Evolutionary conservation across 2,888 invertebrate species (phyloP).

Genomic region (Apamea monoglypha): DNA sequence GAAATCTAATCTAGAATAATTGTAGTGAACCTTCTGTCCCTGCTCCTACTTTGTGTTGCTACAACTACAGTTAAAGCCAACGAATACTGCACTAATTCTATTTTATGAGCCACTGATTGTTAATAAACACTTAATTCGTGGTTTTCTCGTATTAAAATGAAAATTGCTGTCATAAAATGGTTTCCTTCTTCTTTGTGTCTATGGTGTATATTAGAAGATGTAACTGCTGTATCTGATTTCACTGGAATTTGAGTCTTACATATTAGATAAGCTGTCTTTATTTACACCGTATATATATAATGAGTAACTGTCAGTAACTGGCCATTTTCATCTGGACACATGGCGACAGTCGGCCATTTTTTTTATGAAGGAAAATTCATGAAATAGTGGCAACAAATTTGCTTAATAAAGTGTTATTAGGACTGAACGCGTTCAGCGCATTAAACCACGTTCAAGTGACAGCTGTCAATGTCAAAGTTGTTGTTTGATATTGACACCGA

Average conservation of each 20-base stretch:
- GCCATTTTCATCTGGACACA: not conserved
- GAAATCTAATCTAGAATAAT: not conserved
- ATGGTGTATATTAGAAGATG: not conserved
- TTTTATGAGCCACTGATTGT: slow-evolving; percentile 43
- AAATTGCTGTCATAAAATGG: slow-evolving; percentile 11
- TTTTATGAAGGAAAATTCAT: not conserved
- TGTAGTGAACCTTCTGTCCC: not conserved
- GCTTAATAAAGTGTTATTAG: not conserved
- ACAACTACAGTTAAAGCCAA: slow-evolving; percentile 5
- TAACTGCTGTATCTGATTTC: not conserved
- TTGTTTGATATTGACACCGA: no score
- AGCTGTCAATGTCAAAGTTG: not conserved
- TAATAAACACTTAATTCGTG: slow-evolving; percentile 31
- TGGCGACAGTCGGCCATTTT: not conserved
- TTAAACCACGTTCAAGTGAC: not conserved
- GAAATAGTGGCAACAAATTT: no score
- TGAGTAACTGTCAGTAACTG: not conserved
- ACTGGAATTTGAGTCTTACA: not conserved
- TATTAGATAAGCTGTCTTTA: not conserved
- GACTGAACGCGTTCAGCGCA: not conserved
- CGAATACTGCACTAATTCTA: slow-evolving; percentile 24
- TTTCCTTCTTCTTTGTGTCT: not conserved
- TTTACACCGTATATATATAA: not conserved
- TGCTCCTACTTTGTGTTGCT: not conserved
- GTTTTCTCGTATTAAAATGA: slow-evolving; percentile 27